Evolutionary conservation across 2,888 invertebrate genomes (phyloP), one percentile per base, ranked within the genome.

Genomic region (Rotaria sp.): DNA sequence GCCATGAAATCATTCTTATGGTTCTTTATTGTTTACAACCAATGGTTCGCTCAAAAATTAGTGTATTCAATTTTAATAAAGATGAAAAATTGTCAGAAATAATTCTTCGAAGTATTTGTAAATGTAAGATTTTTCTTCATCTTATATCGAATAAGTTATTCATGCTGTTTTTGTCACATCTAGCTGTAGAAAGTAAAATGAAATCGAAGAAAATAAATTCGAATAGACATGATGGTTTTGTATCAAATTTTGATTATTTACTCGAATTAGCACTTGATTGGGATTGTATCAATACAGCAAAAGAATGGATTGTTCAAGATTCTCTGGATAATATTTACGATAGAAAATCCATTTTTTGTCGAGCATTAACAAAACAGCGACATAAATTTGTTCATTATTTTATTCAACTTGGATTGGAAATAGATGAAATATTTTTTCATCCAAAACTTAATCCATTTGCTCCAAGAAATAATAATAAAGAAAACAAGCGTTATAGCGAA

Each of bases 301-400:
- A 26, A 75, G 75, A 75, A 75, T 75, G 18, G 75, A 75, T 75
- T 75, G 41, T 75, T 38, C 75, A 75, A 75, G 38, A 75, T 41
- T 75, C 41, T 38, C 75, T 75, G 4, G 41, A 41, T 75, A 41
- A 75, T 75, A 41, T 75, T 41, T 75, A 41, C 21, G 26, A 75
- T 41, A 75, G 41, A 41, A 75, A 75, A 75, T 21, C 41, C 21
- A 41, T 75, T 24, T 41, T 75, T 8, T 75, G 1, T 18, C 38
- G 41, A 21, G 75, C 38, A 75, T 75, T 75, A 41, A 75, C 75
- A 41, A 41, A 38, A 75, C 38, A 75, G 24, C 41, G 38, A 26
- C 41, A 41, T 41, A 38, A 38, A 38, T 75, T 75, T 75, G 21
- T 75, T 41, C 75, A 75, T 75, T 75, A 41, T 75, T 75, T 75